Percentiles rank a stretch among this genome's conserved stretches.
These are phyloP conservation scores for Thyatira batis DNA, from an alignment of 2,888 invertebrate species.

Conservation along the genomic window DNA sequence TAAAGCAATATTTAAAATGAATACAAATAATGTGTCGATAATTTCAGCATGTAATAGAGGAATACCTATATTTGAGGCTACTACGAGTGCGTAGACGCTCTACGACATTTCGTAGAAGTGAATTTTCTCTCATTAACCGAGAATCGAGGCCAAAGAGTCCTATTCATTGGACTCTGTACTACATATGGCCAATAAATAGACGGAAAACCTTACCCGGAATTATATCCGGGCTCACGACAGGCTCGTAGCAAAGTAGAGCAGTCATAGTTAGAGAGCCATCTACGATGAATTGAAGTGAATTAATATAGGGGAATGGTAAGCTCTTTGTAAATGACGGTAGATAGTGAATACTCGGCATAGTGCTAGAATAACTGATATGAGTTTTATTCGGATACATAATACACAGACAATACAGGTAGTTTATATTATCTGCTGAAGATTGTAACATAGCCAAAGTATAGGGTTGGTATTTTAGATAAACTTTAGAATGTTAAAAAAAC, in stretches of 20 bases:
- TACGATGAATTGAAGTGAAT: slow-evolving; percentile 13
- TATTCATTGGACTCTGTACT: slow-evolving; percentile 43
- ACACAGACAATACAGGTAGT: too few relatives aligned
- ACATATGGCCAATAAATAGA: slow-evolving; percentile 64
- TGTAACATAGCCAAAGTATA: too few relatives aligned
- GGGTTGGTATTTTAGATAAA: too few relatives aligned
- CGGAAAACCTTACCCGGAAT: slow-evolving; percentile 71
- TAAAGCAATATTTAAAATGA: slow-evolving; percentile 3
- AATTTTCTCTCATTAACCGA: slow-evolving; percentile 46
- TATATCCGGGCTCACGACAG: slow-evolving; percentile 58
- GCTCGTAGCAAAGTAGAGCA: slow-evolving; percentile 27
- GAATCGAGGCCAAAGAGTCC: slow-evolving; percentile 41
- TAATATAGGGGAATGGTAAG: not conserved
- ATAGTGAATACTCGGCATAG: slow-evolving; percentile 1
- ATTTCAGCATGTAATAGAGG: not conserved
- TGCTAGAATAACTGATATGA: slow-evolving; percentile 6
- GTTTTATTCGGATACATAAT: too few relatives aligned
- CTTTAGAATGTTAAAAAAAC: slow-evolving; percentile 7
- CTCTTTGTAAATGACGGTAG: slow-evolving; percentile 1
- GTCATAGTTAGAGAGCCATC: slow-evolving; percentile 10
- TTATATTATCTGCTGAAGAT: too few relatives aligned
- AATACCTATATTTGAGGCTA: slow-evolving; percentile 19
- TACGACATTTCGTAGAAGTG: slow-evolving; percentile 35
- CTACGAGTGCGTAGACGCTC: slow-evolving; percentile 28
- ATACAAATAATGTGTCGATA: not conserved